These are phyloP conservation scores for Gobiocypris rarus DNA, from an alignment of 2,113 vertebrate species.

Conservation along the genomic window DNA sequence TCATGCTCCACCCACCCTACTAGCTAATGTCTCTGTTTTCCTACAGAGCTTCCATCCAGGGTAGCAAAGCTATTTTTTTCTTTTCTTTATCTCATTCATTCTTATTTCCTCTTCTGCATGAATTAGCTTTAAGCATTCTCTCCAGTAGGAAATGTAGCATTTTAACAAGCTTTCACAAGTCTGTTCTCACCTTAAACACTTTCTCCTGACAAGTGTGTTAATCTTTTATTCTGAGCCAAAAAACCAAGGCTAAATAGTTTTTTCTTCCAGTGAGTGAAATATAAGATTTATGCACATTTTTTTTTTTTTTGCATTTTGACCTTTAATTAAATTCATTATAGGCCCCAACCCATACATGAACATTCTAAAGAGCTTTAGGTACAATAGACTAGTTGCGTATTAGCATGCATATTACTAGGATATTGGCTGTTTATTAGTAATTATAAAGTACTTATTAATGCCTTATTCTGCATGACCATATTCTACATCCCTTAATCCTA, in stretches of 20 bases:
- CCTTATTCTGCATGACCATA: too few relatives aligned
- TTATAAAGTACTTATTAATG: too few relatives aligned
- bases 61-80: constrained; percentile 27
- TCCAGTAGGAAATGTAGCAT: constrained; percentile 40
- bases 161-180: constrained; percentile 41
- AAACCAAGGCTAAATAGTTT: too few relatives aligned
- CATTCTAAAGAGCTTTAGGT: too few relatives aligned
- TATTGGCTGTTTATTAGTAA: too few relatives aligned
- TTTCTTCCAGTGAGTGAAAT: background rate
- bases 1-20: background rate
- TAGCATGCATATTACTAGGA: too few relatives aligned
- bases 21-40: background rate
- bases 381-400: too few relatives aligned
- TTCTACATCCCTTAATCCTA: too few relatives aligned
- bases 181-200: background rate
- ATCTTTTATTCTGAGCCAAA: constrained; percentile 31
- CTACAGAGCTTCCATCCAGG: constrained; percentile 27
- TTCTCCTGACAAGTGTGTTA: constrained; percentile 17
- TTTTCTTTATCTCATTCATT: constrained; percentile 35
- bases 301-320: too few relatives aligned
- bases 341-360: too few relatives aligned
- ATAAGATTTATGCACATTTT: background rate
- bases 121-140: constrained; percentile 52
- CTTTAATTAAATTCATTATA: too few relatives aligned
- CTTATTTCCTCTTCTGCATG: constrained; percentile 30